Base-by-base conservation (phyloP, 2,797 vertebrate genomes). In the Epinephelus coioides region DNA sequence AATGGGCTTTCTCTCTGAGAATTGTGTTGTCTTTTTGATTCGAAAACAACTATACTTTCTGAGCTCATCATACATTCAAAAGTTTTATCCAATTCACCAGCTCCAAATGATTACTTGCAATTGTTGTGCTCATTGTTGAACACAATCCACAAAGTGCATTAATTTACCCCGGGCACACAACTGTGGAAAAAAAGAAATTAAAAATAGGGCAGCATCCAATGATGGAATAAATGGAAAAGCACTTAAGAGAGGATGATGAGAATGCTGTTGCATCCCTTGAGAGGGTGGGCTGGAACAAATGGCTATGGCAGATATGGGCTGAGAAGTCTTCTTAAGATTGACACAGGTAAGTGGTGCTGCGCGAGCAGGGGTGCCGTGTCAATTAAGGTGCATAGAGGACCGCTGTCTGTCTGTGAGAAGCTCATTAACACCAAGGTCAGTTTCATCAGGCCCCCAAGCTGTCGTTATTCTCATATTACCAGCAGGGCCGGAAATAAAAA, bases 371-470 rank as follows among this genome's bases (percentile, higher is more conserved):
- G 82, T 83, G 83, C 81, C 44, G 53, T 92, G 91, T 91, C 89
- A 94, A 91, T 94, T 94, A 91, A 70, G 69, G 79, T 84, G 77
- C 72, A 83, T 64, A 55, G 82, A 85, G 78, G 69, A 81, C 72
- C 30, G 38, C 83, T 91, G 82, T 84, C 90, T 86, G 87, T 92
- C 88, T 86, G 76, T 79, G 88, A 90, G 90, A 91, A 93, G 91
- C 92, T 93, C 92, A 95, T 96, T 95, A 95, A 94, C 94, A 93
- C 91, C 83, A 87, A 91, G 93, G 93, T 95, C 93, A 94, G 83
- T 91, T 94, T 94, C 93, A 95, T 95, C 88, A 94, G 88, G 87
- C 63, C 86, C 82, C 79, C 79, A 80, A 92, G 90, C 91, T 94
- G 90, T 87, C 83, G 54, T 92, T 91, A 93, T 91, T 91, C 83